These are phyloP conservation scores for Leptinotarsa haldemani DNA, from an alignment of 2,888 invertebrate genomes.

Conservation along the genomic window DNA sequence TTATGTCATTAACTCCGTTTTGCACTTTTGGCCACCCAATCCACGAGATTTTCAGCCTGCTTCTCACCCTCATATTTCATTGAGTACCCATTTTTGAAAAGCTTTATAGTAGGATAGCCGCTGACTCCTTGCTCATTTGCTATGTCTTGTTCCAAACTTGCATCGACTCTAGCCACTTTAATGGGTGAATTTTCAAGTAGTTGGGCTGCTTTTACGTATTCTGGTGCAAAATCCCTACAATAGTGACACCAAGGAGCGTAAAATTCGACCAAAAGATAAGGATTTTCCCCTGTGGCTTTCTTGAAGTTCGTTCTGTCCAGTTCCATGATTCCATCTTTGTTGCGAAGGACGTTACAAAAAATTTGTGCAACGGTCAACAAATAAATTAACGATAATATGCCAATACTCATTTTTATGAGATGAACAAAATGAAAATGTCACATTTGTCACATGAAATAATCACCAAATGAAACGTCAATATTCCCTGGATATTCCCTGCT, in stretches of 20 bases:
- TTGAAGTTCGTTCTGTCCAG: constrained; percentile 35
- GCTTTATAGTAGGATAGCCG: constrained; percentile 77
- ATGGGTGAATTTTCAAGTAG: constrained; percentile 69
- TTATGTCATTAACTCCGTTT: background rate
- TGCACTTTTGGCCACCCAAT: constrained; percentile 28
- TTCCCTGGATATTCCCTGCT: no score
- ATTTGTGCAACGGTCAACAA: background rate
- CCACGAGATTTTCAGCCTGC: constrained; percentile 67
- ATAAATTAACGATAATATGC: background rate
- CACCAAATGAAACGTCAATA: constrained; percentile 22
- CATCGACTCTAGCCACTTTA: constrained; percentile 73
- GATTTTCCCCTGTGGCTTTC: constrained; percentile 22
- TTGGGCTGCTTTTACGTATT: constrained; percentile 82
- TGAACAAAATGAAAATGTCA: background rate
- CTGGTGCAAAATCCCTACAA: constrained; percentile 89
- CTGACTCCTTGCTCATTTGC: constrained; percentile 72
- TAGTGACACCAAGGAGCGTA: constrained; percentile 95
- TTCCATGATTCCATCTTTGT: constrained; percentile 27
- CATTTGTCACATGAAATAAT: background rate
- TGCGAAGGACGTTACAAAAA: background rate
- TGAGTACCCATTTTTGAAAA: constrained; percentile 69
- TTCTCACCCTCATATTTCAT: constrained; percentile 71
- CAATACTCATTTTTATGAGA: background rate
- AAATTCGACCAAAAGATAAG: constrained; percentile 66
- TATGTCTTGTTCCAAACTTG: constrained; percentile 71